Conservation (phyloP, 2,888 invertebrate species). For the Parnassius apollo region DNA sequence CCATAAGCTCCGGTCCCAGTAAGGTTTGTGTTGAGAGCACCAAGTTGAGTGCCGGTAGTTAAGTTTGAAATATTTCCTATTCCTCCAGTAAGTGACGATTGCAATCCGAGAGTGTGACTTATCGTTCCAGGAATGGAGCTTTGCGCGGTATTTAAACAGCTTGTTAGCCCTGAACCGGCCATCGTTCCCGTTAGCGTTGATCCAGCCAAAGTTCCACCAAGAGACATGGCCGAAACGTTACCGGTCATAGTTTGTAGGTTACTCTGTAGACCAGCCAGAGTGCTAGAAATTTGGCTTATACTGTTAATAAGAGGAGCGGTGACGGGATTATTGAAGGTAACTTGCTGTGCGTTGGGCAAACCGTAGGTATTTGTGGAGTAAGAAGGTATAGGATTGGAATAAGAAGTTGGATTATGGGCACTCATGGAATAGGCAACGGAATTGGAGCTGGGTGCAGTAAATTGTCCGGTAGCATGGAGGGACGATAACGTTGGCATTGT, state of each 20-base stretch:
- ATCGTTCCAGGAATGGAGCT: slow-evolving; percentile 69
- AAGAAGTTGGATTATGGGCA: slow-evolving; percentile 75
- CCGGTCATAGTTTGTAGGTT: slow-evolving; percentile 72
- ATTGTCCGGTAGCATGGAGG: slow-evolving; percentile 69
- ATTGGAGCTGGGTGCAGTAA: slow-evolving; percentile 72
- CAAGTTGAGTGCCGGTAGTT: slow-evolving; percentile 65
- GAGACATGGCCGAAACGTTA: slow-evolving; percentile 66
- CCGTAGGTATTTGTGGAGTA: slow-evolving; percentile 72
- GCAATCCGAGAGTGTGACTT: slow-evolving; percentile 67
- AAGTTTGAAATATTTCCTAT: slow-evolving; percentile 68
- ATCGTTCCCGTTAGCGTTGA: slow-evolving; percentile 75
- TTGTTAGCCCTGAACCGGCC: slow-evolving; percentile 69
- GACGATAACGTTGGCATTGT: slow-evolving; percentile 84
- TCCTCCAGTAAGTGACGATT: slow-evolving; percentile 65
- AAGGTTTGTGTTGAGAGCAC: slow-evolving; percentile 67
- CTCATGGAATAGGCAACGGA: slow-evolving; percentile 76
- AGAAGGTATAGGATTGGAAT: slow-evolving; percentile 76
- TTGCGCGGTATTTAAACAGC: slow-evolving; percentile 69
- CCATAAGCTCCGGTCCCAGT: slow-evolving; percentile 63
- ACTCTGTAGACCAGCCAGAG: slow-evolving; percentile 71
- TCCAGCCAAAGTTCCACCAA: slow-evolving; percentile 67
- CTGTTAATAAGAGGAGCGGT: slow-evolving; percentile 75
- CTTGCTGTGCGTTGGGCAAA: slow-evolving; percentile 74
- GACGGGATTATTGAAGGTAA: slow-evolving; percentile 76
- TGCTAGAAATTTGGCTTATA: slow-evolving; percentile 74